Evolutionary conservation across 2,113 vertebrate genomes (phyloP).

Genomic region (Sula dactylatra): DNA sequence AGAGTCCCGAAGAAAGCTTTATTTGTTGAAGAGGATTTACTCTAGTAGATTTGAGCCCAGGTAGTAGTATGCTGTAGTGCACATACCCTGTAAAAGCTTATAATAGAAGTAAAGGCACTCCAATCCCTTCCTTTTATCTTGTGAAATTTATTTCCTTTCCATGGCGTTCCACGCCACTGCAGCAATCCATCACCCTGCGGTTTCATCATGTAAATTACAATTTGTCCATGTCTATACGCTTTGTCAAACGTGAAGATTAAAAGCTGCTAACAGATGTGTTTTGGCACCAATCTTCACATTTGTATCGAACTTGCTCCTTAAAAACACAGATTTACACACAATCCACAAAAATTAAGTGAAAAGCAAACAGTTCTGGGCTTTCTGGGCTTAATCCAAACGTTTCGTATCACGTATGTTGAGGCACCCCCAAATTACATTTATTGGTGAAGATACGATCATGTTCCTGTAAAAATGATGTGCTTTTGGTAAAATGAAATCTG

Average conservation of each 20-base stretch:
- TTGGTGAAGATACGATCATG: not conserved
- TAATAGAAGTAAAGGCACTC: slow-evolving; percentile 24
- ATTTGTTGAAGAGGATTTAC: slow-evolving; percentile 51
- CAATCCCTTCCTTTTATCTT: slow-evolving; percentile 49
- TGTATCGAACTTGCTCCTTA: not conserved
- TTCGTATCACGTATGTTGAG: rapidly evolving
- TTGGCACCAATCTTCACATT: slow-evolving; percentile 10
- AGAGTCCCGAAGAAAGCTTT: slow-evolving; percentile 28
- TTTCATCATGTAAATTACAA: slow-evolving; percentile 56
- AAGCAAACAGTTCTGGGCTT: not conserved
- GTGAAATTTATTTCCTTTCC: slow-evolving; percentile 21
- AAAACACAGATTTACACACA: not conserved
- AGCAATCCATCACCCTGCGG: slow-evolving; percentile 7
- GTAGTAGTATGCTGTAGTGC: not conserved
- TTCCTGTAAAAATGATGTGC: not conserved
- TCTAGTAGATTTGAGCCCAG: slow-evolving; percentile 9
- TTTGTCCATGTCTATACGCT: not conserved
- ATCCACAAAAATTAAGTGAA: not conserved
- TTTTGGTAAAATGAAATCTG: not conserved
- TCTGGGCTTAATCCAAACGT: not conserved
- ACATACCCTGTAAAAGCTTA: not conserved
- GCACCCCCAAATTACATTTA: not conserved
- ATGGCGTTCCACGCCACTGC: not conserved
- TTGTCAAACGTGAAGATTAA: slow-evolving; percentile 45
- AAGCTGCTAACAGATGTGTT: slow-evolving; percentile 47